phyloP scores from a whole-genome alignment of 37 sponge, comb jelly and placozoan species.

The Crambe crambe region DNA sequence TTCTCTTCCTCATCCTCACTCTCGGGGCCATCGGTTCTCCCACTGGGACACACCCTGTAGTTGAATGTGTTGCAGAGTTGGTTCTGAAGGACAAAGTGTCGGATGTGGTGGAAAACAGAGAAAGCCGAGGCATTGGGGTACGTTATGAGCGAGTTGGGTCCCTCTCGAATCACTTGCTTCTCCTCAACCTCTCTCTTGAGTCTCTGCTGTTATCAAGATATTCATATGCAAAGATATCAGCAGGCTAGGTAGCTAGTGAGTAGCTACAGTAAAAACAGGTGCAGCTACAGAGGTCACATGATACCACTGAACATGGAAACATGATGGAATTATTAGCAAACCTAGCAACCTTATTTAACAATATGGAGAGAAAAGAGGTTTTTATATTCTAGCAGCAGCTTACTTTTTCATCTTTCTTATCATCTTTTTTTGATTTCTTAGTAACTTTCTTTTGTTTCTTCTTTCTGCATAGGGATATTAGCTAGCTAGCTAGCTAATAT shows the following conservation, averaged over 20 bases:
- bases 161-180: conserved; percentile 69
- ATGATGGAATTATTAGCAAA: too few relatives aligned
- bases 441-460: conserved; percentile 49
- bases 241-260: too few relatives aligned
- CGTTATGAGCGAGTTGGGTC: conserved; percentile 63
- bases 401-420: conserved; percentile 30
- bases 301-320: too few relatives aligned
- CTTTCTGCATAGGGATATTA: neutral
- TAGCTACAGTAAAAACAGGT: too few relatives aligned
- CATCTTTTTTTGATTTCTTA: conserved; percentile 47
- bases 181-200: conserved; percentile 26
- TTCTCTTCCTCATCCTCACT: conserved; percentile 39
- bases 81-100: conserved; percentile 72
- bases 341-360: too few relatives aligned
- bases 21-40: conserved; percentile 21
- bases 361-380: neutral
- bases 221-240: neutral
- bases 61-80: conserved; percentile 73
- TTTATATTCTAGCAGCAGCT: neutral
- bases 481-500: neutral
- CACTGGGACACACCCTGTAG: conserved; percentile 10
- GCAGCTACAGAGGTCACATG: too few relatives aligned
- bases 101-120: conserved; percentile 70
- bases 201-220: conserved; percentile 3
- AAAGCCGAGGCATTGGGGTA: conserved; percentile 64